phyloP scores from a whole-genome alignment of 2,113 vertebrate species.

The Vidua chalybeata region DNA sequence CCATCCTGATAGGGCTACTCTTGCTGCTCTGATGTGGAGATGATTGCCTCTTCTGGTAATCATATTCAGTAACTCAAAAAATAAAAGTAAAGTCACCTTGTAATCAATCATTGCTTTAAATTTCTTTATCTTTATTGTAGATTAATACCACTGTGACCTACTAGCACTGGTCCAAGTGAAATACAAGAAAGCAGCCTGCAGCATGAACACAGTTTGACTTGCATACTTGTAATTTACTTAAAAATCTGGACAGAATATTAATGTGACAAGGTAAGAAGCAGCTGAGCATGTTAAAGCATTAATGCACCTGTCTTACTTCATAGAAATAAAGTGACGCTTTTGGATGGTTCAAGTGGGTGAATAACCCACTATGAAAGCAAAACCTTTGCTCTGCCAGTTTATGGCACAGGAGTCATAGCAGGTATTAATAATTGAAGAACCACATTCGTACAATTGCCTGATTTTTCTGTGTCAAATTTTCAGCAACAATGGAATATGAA shows the following conservation, averaged over 20 bases:
- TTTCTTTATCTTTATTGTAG: not conserved
- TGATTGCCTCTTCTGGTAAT: not conserved
- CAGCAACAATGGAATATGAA: not conserved
- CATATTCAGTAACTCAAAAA: not conserved
- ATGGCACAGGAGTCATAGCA: not conserved
- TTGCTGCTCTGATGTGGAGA: not conserved
- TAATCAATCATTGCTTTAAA: not conserved
- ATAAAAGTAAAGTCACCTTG: not conserved
- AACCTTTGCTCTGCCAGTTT: not conserved
- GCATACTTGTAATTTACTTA: not conserved
- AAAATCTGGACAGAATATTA: conserved; percentile 24
- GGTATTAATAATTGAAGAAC: not conserved
- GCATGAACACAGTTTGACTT: not conserved
- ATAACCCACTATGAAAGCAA: not conserved
- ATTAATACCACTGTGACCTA: not conserved
- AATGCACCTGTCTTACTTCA: not conserved
- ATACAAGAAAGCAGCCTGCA: not conserved
- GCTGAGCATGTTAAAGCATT: not conserved
- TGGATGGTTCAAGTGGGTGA: not conserved
- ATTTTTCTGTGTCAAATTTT: not conserved
- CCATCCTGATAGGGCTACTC: not conserved
- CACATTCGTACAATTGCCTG: not conserved
- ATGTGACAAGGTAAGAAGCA: not conserved
- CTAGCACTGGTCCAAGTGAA: not conserved
- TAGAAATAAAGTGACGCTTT: not conserved